phyloP scores from a whole-genome alignment of 2,888 invertebrate species.

The Meiosimyza decipiens region DNA sequence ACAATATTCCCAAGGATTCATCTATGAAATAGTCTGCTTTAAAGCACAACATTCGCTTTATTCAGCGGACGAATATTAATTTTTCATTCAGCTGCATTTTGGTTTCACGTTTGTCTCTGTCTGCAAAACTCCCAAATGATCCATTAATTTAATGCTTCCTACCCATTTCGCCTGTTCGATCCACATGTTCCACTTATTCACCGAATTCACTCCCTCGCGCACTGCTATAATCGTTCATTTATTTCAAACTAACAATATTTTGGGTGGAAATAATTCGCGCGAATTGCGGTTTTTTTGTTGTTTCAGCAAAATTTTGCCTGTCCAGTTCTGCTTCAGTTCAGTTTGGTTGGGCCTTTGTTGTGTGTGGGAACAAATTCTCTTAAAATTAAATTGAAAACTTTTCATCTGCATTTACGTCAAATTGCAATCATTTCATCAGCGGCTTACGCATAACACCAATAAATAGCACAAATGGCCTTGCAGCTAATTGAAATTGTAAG shows the following conservation, averaged over 20 bases:
- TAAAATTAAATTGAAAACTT: constrained; percentile 27
- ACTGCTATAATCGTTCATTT: constrained; percentile 39
- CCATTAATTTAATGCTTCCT: too few species aligned
- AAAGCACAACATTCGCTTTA: too few species aligned
- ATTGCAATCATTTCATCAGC: constrained; percentile 17
- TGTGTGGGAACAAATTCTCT: constrained; percentile 1
- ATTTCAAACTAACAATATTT: constrained; percentile 46
- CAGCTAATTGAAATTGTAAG: constrained; percentile 29
- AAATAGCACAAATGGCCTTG: neutral
- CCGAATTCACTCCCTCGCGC: too few species aligned
- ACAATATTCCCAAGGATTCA: too few species aligned
- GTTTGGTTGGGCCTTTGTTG: constrained; percentile 13
- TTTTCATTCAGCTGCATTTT: too few species aligned
- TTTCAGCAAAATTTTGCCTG: constrained; percentile 42
- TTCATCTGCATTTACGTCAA: constrained; percentile 6
- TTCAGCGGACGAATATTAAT: too few species aligned
- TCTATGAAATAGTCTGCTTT: too few species aligned
- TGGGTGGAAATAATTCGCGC: constrained; percentile 46
- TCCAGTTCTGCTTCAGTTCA: neutral
- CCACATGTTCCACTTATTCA: too few species aligned
- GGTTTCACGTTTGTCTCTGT: too few species aligned
- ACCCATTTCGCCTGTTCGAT: too few species aligned
- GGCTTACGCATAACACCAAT: constrained; percentile 2
- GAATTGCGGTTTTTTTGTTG: constrained; percentile 46
- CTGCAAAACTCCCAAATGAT: too few species aligned